Conservation (phyloP, 1,140 invertebrate species). For the Chelonus insularis region DNA sequence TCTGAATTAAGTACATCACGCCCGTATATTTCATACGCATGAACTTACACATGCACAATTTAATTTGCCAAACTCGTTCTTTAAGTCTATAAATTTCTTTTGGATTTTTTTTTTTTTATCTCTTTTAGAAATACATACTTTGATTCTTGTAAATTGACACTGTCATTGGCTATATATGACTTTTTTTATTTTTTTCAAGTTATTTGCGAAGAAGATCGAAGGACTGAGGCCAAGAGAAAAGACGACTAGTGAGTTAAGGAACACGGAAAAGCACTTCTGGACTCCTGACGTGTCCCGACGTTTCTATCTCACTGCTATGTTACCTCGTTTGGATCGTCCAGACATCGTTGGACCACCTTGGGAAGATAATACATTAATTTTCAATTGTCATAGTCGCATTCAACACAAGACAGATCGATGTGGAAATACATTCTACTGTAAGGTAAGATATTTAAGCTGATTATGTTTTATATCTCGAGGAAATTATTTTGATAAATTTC, state of each 20-base stretch:
- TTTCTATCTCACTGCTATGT: conserved; percentile 5
- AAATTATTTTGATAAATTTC: not conserved
- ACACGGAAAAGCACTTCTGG: conserved; percentile 61
- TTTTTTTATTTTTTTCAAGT: not conserved
- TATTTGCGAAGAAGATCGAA: conserved; percentile 35
- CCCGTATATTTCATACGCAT: not conserved
- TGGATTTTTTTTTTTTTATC: too few relatives aligned
- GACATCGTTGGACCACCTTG: conserved; percentile 44
- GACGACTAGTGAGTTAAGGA: conserved; percentile 51
- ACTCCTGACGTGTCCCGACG: conserved; percentile 43
- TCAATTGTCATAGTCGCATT: conserved; percentile 45
- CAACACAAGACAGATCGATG: conserved; percentile 43
- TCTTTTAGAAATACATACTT: too few relatives aligned
- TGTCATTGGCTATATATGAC: too few relatives aligned
- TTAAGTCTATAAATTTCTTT: too few relatives aligned
- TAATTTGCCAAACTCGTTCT: too few relatives aligned
- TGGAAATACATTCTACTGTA: conserved; percentile 12
- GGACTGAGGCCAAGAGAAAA: conserved; percentile 23
- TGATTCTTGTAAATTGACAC: too few relatives aligned
- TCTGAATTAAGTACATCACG: not conserved
- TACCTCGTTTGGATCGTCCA: conserved; percentile 31
- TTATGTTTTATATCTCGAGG: not conserved
- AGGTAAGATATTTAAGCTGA: not conserved
- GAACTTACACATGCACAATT: too few relatives aligned
- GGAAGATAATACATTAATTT: conserved; percentile 58